phyloP scores from a whole-genome alignment of 2,113 vertebrate genomes.

The Lampris megalopsis region DNA sequence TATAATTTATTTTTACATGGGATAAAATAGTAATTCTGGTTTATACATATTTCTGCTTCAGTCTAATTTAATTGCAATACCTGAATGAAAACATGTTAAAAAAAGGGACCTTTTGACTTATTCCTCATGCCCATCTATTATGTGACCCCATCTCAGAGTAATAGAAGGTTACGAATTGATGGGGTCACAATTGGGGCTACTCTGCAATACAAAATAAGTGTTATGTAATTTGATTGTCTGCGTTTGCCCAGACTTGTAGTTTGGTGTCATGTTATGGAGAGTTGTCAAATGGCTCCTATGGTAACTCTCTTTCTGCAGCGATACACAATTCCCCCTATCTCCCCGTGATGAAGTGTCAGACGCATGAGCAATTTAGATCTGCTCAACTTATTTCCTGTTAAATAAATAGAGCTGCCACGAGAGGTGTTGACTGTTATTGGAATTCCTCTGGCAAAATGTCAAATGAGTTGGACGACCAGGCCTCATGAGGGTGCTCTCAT shows the following conservation, averaged over 20 bases:
- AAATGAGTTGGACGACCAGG: not conserved
- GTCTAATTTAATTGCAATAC: no score
- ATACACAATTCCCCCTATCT: no score
- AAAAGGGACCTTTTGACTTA: no score
- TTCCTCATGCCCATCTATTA: no score
- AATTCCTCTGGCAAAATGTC: not conserved
- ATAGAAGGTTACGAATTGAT: not conserved
- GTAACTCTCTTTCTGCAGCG: not conserved
- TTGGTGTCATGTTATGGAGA: not conserved
- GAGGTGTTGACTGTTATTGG: not conserved
- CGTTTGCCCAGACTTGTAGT: not conserved
- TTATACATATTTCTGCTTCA: no score
- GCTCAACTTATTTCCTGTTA: not conserved
- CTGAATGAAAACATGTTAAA: no score
- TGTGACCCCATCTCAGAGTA: no score
- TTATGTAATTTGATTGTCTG: not conserved
- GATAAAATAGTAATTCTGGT: no score
- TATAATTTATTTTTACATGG: no score
- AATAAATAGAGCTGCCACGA: not conserved
- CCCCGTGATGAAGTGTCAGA: not conserved
- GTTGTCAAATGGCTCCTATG: not conserved
- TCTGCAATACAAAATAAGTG: no score
- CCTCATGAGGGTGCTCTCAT: no score
- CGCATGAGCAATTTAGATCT: constrained; percentile 6
- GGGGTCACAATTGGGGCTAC: not conserved